Base-by-base conservation (phyloP, 1,140 invertebrate genomes). In the Megalopta genalis region DNA sequence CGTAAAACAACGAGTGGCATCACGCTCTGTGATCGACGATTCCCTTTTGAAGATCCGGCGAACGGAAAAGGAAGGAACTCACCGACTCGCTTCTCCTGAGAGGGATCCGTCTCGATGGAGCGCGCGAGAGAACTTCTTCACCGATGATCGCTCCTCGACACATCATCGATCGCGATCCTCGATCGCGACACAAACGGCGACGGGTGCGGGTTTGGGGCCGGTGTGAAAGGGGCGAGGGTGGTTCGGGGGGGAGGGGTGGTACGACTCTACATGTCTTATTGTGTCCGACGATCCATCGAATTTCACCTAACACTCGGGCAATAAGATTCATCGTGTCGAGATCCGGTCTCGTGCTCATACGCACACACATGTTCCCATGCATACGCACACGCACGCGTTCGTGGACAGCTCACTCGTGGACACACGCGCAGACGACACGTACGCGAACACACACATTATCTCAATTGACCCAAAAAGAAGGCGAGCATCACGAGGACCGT, bases 381-480 rank as follows among this genome's bases (percentile, higher is more conserved):
- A 46, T 25, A 25, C 39, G 16, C 23, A 25, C 32, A 23, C 46
- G 23, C 68, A 46, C 46, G 4, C 68, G 64, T 8, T 14, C 42
- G 42, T 46, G 42, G 42, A 72, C 76, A 72, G 23, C 9, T 39
- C 23, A 57, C 21, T 21, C 54, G n/a, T 21, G 21, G 21, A 57
- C 27, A 63, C 69, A 73, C 70, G 49, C 42, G 42, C 70, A 59
- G 37, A 62, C 57, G 46, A 62, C 49, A 76, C 65, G 78, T 66
- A 74, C 49, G 64, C 64, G 68, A 83, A 75, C 85, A 82, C 90
- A 82, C 90, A 92, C 88, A 92, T 93, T 93, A 93, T 92, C 92
- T 93, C 87, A 93, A 85, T 84, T 91, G 90, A 83, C 90, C 90
- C 66, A 93, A 88, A 78, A 93, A 88, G 81, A 93, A 91, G 76